phyloP scores from a whole-genome alignment of 2,113 vertebrate species.

The Blennius ocellaris region DNA sequence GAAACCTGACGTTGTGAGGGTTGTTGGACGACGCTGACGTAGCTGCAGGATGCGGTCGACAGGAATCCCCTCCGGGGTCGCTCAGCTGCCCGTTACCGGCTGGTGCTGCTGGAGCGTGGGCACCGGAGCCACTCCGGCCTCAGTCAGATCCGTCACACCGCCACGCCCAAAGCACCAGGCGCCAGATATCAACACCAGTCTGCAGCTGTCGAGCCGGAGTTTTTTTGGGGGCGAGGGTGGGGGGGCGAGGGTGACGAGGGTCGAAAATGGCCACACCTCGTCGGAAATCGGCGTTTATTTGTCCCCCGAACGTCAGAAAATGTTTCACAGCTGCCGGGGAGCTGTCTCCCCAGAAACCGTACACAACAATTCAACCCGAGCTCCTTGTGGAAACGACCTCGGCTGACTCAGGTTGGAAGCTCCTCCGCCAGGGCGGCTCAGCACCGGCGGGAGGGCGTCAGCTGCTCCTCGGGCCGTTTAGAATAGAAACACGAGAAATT shows the following conservation, averaged over 20 bases:
- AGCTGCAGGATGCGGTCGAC: conserved; percentile 2
- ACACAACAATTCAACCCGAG: conserved; percentile 3
- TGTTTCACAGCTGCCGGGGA: conserved; percentile 30
- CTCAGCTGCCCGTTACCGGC: conserved; percentile 50
- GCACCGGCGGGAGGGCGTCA: no score
- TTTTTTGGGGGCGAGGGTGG: no score
- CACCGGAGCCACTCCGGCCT: conserved; percentile 9
- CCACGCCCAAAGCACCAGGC: conserved; percentile 29
- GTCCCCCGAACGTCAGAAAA: conserved; percentile 28
- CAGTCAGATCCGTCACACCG: conserved; percentile 30
- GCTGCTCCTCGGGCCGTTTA: no score
- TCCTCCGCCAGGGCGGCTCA: no score
- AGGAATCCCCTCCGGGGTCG: not conserved
- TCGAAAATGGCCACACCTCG: no score
- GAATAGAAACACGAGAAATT: no score
- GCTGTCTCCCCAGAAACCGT: not conserved
- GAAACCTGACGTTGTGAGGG: conserved; percentile 18
- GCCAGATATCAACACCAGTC: conserved; percentile 28
- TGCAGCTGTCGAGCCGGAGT: conserved; percentile 53
- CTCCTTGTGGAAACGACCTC: conserved; percentile 25
- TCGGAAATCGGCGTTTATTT: conserved; percentile 33
- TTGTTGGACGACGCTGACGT: conserved; percentile 17
- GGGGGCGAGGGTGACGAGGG: no score
- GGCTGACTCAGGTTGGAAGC: not conserved
- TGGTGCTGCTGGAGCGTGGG: conserved; percentile 3